A percentile compares a stretch with the other conserved stretches of the same genome.
Conservation (phyloP, 2,888 invertebrate species). For the Platyscelio sp. region DNA sequence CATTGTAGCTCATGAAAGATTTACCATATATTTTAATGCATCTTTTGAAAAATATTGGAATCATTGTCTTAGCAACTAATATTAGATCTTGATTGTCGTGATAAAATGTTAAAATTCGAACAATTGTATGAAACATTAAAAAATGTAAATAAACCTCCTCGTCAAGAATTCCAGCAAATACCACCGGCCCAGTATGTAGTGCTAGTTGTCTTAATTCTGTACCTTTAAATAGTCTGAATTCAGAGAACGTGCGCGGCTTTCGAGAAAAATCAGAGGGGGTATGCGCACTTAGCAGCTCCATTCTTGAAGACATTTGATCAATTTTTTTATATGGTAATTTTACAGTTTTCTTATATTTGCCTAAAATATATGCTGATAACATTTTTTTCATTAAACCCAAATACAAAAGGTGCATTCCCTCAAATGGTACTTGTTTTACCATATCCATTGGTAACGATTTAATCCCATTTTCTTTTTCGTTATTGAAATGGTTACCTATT, state of each 20-base stretch:
- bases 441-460: slow-evolving; percentile 52
- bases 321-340: slow-evolving; percentile 17
- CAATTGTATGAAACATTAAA: slow-evolving; percentile 68
- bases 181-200: slow-evolving; percentile 75
- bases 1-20: slow-evolving; percentile 36
- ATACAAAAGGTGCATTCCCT: slow-evolving; percentile 67
- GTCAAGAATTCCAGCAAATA: slow-evolving; percentile 69
- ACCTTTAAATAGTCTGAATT: slow-evolving; percentile 70
- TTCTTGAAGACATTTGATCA: slow-evolving; percentile 17
- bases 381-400: slow-evolving; percentile 64
- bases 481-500: slow-evolving; percentile 55
- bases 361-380: slow-evolving; percentile 44
- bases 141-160: slow-evolving; percentile 71
- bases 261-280: slow-evolving; percentile 75
- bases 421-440: slow-evolving; percentile 65
- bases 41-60: slow-evolving; percentile 36
- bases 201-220: slow-evolving; percentile 76
- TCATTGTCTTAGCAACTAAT: slow-evolving; percentile 12
- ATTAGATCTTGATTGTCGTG: background rate
- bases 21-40: background rate
- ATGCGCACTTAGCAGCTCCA: slow-evolving; percentile 46
- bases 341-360: slow-evolving; percentile 51
- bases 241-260: slow-evolving; percentile 65
- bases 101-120: slow-evolving; percentile 47
- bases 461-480: slow-evolving; percentile 36